These are phyloP conservation scores for Euschistus heros DNA, from an alignment of 1,140 invertebrate genomes.

Conservation along the genomic window DNA sequence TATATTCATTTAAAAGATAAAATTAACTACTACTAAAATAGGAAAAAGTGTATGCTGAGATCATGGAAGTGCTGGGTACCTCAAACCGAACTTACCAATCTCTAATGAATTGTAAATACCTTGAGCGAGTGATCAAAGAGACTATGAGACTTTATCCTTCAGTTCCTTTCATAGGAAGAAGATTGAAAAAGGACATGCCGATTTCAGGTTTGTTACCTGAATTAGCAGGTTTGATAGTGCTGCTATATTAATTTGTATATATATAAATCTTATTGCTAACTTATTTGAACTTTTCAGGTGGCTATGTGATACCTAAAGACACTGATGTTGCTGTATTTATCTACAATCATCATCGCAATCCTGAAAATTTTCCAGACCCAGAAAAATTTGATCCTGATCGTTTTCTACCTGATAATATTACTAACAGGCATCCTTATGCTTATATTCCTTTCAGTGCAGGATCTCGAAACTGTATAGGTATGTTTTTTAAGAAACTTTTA, in stretches of 20 bases:
- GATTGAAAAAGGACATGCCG: constrained; percentile 39
- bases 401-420: constrained; percentile 46
- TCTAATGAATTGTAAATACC: constrained; percentile 44
- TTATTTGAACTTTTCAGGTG: neutral
- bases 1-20: too few relatives aligned
- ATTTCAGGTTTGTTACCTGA: neutral
- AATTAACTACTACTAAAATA: neutral
- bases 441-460: constrained; percentile 56
- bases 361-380: constrained; percentile 43
- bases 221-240: neutral
- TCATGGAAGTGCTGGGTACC: constrained; percentile 35
- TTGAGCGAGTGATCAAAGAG: constrained; percentile 54
- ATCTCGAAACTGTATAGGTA: constrained; percentile 49
- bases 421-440: constrained; percentile 37
- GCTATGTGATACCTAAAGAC: constrained; percentile 5
- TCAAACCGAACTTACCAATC: constrained; percentile 36
- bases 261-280: neutral
- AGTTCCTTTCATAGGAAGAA: constrained; percentile 48
- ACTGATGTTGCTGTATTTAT: constrained; percentile 9
- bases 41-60: constrained; percentile 13
- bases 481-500: constrained; percentile 11
- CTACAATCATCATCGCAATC: constrained; percentile 41
- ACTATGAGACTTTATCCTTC: constrained; percentile 48
- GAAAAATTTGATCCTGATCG: constrained; percentile 54
- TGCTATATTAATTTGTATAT: neutral